Percentiles rank a stretch among this genome's conserved stretches.
Conservation (phyloP, 2,797 vertebrate genomes). For the Danio aesculapii region DNA sequence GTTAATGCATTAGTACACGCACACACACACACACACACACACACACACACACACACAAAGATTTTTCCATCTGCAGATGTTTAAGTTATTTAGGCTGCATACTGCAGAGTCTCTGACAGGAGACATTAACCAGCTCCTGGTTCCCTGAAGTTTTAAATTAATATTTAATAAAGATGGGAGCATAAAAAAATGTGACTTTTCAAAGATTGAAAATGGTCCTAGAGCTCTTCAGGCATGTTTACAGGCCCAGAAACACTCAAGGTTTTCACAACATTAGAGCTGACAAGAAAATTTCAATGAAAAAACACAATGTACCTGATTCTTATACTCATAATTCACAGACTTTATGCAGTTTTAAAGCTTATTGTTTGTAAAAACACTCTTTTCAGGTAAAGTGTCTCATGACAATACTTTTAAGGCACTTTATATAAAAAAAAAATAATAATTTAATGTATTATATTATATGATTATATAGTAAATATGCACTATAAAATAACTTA, state of each 20-base stretch:
- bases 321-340: too few species aligned
- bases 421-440: too few species aligned
- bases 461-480: too few species aligned
- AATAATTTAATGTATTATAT: too few species aligned
- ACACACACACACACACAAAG: constrained; percentile 15
- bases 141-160: constrained; percentile 29
- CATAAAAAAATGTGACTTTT: not conserved
- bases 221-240: not conserved
- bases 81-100: constrained; percentile 34
- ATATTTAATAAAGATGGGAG: constrained; percentile 28
- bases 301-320: too few species aligned
- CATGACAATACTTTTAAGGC: too few species aligned
- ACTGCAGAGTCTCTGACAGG: constrained; percentile 28
- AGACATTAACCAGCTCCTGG: constrained; percentile 36
- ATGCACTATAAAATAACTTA: too few species aligned
- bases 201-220: not conserved
- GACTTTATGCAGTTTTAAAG: too few species aligned
- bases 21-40: constrained; percentile 18
- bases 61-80: constrained; percentile 33
- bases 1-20: constrained; percentile 34
- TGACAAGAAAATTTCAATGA: not conserved
- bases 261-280: not conserved
- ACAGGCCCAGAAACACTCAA: not conserved
- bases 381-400: too few species aligned
- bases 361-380: too few species aligned